phyloP scores from a whole-genome alignment of 2,888 invertebrate genomes.

The Luffia ferchaultella region DNA sequence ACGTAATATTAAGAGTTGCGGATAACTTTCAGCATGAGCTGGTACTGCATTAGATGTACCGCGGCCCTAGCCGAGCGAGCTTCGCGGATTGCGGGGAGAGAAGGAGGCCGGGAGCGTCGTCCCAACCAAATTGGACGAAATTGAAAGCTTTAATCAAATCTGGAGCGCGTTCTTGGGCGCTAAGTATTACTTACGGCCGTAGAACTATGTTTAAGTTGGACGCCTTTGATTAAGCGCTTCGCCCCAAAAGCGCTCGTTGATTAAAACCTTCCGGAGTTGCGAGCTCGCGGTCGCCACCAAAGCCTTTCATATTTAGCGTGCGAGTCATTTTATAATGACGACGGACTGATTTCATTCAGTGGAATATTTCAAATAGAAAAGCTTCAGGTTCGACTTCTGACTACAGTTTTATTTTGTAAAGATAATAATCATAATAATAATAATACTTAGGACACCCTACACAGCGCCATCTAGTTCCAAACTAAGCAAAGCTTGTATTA shows the following conservation, averaged over 20 bases:
- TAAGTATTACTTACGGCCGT: slow-evolving; percentile 18
- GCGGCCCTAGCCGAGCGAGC: too few species aligned
- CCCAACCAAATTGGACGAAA: slow-evolving; percentile 19
- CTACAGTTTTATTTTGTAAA: too few species aligned
- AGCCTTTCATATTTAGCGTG: slow-evolving; percentile 8
- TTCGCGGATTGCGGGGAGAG: neutral
- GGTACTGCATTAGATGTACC: too few species aligned
- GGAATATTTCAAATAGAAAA: slow-evolving; percentile 1
- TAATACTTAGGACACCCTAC: too few species aligned
- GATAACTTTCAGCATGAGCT: too few species aligned
- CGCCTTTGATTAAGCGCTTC: slow-evolving; percentile 38
- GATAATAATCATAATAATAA: too few species aligned
- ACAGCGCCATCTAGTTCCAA: too few species aligned
- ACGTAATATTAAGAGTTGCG: too few species aligned
- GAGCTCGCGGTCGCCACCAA: slow-evolving; percentile 19
- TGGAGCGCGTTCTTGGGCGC: slow-evolving; percentile 12
- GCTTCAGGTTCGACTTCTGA: slow-evolving; percentile 1
- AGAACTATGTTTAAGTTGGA: slow-evolving; percentile 10
- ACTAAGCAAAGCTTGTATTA: too few species aligned
- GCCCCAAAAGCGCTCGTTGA: slow-evolving; percentile 30
- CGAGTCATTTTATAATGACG: neutral
- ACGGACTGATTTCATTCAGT: neutral
- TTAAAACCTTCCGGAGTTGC: slow-evolving; percentile 35
- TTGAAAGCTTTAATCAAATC: slow-evolving; percentile 28
- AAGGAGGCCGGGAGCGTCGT: neutral